Evolutionary conservation across 2,888 invertebrate species (phyloP).

Genomic region (Diogma glabrata): DNA sequence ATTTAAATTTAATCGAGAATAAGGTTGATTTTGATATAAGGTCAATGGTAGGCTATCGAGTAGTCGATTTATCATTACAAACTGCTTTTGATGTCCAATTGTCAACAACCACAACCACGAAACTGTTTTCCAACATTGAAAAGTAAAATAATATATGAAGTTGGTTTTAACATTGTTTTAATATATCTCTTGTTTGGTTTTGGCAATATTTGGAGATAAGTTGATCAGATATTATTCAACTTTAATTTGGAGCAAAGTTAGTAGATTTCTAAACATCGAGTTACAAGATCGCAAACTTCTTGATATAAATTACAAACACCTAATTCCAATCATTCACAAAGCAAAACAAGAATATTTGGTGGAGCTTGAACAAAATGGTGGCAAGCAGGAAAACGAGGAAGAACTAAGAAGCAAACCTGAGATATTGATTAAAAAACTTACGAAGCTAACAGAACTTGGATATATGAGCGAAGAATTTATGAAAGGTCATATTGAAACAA

Average conservation of each 20-base stretch:
- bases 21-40: not conserved
- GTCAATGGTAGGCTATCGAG: not conserved
- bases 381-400: not conserved
- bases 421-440: not conserved
- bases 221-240: too few relatives aligned
- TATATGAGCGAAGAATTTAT: not conserved
- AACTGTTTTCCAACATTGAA: too few relatives aligned
- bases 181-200: too few relatives aligned
- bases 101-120: too few relatives aligned
- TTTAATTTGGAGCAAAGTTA: too few relatives aligned
- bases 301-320: not conserved
- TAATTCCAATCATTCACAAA: not conserved
- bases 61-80: not conserved
- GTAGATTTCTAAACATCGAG: not conserved
- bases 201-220: too few relatives aligned
- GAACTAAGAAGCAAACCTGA: not conserved
- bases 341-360: not conserved
- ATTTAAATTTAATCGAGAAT: not conserved
- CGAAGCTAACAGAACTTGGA: not conserved
- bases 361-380: not conserved
- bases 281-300: not conserved
- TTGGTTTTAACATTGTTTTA: too few relatives aligned
- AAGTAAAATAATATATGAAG: too few relatives aligned
- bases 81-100: not conserved
- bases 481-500: not conserved